Conservation (phyloP, 2,797 vertebrate species). For the Danio jaintianensis region DNA sequence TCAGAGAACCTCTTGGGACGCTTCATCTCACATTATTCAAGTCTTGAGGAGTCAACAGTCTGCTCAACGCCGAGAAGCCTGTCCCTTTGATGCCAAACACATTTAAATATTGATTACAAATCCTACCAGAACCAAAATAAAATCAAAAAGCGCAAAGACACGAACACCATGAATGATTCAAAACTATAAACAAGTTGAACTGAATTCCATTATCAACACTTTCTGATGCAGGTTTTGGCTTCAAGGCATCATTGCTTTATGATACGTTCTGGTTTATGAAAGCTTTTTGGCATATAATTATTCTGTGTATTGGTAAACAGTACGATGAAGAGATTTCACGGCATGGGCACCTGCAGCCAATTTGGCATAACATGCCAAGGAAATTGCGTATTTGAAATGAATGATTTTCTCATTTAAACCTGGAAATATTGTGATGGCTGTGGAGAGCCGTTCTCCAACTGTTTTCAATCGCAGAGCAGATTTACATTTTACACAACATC, state of each 20-base stretch:
- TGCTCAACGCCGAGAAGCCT: not conserved
- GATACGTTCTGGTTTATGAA: not conserved
- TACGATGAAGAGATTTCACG: not conserved
- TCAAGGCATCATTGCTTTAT: slow-evolving; percentile 22
- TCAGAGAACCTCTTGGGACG: not conserved
- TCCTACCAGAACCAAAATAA: not conserved
- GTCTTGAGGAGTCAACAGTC: not conserved
- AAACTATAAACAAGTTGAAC: not conserved
- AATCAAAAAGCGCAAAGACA: not conserved
- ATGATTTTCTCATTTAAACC: slow-evolving; percentile 1
- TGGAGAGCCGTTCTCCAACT: not conserved
- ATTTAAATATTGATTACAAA: slow-evolving; percentile 15
- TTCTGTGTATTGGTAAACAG: not conserved
- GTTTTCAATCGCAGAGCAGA: slow-evolving; percentile 2
- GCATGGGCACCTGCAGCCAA: not conserved
- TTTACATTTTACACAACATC: not conserved
- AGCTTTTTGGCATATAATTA: slow-evolving; percentile 15
- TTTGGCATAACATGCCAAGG: not conserved
- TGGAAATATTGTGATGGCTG: not conserved
- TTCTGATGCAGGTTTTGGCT: slow-evolving; percentile 18
- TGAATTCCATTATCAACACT: not conserved
- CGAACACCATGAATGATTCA: not conserved
- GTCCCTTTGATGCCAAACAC: slow-evolving; percentile 6
- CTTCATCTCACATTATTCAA: slow-evolving; percentile 23
- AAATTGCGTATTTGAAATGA: not conserved